phyloP scores from a whole-genome alignment of 2,113 vertebrate species.

The Ia io region DNA sequence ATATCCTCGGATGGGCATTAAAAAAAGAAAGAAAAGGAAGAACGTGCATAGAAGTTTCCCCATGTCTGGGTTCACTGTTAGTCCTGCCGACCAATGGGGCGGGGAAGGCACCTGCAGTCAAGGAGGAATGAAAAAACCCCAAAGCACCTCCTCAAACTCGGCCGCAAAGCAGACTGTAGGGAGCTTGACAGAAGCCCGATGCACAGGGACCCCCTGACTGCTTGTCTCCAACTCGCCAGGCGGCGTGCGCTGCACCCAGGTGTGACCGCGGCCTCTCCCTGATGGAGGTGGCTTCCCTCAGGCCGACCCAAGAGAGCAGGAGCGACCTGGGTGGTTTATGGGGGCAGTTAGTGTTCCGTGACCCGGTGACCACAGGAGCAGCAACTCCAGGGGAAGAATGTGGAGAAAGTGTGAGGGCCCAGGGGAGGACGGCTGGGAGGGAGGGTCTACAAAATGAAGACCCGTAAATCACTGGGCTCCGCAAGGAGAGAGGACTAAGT shows the following conservation, averaged over 20 bases:
- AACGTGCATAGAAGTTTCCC: background rate
- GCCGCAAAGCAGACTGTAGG: background rate
- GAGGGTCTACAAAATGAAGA: background rate
- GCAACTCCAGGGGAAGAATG: background rate
- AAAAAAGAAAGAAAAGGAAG: no score
- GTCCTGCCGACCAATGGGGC: background rate
- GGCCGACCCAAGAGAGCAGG: background rate
- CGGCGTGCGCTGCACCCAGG: no score
- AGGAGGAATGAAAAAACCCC: background rate
- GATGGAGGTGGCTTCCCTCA: background rate
- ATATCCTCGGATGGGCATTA: no score
- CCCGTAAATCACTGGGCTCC: slow-evolving; percentile 39
- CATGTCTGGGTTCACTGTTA: background rate
- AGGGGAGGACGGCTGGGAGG: background rate
- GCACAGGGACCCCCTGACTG: background rate
- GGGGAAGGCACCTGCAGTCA: background rate
- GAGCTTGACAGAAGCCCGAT: background rate
- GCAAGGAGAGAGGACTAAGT: background rate
- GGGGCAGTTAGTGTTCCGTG: background rate
- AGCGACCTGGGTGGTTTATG: background rate
- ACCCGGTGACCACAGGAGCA: slow-evolving; percentile 30
- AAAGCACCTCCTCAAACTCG: background rate
- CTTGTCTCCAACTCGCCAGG: background rate
- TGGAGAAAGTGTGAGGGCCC: background rate
- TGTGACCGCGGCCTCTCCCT: background rate